A percentile compares a stretch with the other conserved stretches of the same genome.
phyloP scores from a whole-genome alignment of 2,797 vertebrate species.

The Chaunax sp. region DNA sequence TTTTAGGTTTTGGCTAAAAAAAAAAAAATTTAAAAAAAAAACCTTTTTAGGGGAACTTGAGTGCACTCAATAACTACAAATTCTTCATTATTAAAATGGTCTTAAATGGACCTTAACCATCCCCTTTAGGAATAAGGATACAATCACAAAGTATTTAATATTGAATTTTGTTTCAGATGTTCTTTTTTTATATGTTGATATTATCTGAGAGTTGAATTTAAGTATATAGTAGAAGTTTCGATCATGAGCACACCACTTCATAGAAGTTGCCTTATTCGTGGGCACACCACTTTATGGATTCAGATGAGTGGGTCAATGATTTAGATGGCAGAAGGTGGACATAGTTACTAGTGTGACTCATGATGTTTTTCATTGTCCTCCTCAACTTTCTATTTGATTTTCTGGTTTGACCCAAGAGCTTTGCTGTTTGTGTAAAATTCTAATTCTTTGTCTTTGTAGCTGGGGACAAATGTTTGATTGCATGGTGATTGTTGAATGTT shows the following conservation, averaged over 20 bases:
- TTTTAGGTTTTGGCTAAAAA: constrained; percentile 33
- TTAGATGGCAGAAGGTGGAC: constrained; percentile 18
- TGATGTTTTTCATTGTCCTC: constrained; percentile 2
- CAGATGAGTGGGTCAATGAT: constrained; percentile 28
- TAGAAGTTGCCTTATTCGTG: not conserved
- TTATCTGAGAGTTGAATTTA: constrained; percentile 42
- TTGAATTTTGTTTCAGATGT: constrained; percentile 41
- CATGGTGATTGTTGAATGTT: constrained; percentile 64
- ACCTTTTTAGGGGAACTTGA: constrained; percentile 13
- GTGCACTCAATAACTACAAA: constrained; percentile 40
- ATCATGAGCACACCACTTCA: constrained; percentile 14
- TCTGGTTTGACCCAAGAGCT: constrained; percentile 56
- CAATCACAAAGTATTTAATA: constrained; percentile 59
- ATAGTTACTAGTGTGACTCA: constrained; percentile 31
- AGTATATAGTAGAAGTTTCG: constrained; percentile 30
- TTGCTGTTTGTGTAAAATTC: constrained; percentile 54
- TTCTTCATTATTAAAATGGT: constrained; percentile 18
- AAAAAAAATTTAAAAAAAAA: constrained; percentile 5
- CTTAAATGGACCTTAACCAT: constrained; percentile 23
- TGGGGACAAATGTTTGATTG: constrained; percentile 53
- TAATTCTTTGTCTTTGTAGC: constrained; percentile 44
- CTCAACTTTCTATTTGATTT: constrained; percentile 49
- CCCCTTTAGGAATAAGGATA: constrained; percentile 11
- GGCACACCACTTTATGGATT: constrained; percentile 1
- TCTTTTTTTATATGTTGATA: constrained; percentile 50